phyloP scores from a whole-genome alignment of 2,797 vertebrate genomes.

The Sternarchorhynchus goeldii region DNA sequence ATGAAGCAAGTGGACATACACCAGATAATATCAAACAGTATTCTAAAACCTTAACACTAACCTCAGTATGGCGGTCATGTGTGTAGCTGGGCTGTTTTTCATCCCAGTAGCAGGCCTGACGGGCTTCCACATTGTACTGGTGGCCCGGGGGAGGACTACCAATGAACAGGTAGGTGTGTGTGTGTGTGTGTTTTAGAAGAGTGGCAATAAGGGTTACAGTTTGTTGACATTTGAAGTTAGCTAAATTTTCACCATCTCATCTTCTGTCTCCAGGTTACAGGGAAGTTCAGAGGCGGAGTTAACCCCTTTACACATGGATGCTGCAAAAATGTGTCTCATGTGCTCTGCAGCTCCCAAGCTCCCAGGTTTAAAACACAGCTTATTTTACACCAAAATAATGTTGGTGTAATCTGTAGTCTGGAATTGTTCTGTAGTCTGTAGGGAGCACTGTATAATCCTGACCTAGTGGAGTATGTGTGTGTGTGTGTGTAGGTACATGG shows the following conservation, averaged over 20 bases:
- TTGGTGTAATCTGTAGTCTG: too few relatives aligned
- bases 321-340: constrained; percentile 87
- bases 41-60: constrained; percentile 16
- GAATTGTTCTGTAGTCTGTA: not conserved
- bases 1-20: too few relatives aligned
- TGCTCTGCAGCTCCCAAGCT: constrained; percentile 94
- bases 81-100: constrained; percentile 94
- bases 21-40: not conserved
- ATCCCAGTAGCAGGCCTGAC: constrained; percentile 95
- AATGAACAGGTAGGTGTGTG: constrained; percentile 87
- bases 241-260: not conserved
- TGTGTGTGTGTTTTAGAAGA: not conserved
- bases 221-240: not conserved
- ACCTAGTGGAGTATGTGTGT: not conserved
- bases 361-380: constrained; percentile 80
- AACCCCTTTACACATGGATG: constrained; percentile 98
- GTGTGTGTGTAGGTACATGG: constrained; percentile 80
- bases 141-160: constrained; percentile 95
- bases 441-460: not conserved
- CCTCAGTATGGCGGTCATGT: constrained; percentile 94
- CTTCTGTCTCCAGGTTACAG: constrained; percentile 83
- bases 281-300: constrained; percentile 96
- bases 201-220: not conserved
- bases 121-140: constrained; percentile 95
- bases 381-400: not conserved